Base-by-base conservation (phyloP, 2,888 invertebrate species). In the Phania funesta region DNA sequence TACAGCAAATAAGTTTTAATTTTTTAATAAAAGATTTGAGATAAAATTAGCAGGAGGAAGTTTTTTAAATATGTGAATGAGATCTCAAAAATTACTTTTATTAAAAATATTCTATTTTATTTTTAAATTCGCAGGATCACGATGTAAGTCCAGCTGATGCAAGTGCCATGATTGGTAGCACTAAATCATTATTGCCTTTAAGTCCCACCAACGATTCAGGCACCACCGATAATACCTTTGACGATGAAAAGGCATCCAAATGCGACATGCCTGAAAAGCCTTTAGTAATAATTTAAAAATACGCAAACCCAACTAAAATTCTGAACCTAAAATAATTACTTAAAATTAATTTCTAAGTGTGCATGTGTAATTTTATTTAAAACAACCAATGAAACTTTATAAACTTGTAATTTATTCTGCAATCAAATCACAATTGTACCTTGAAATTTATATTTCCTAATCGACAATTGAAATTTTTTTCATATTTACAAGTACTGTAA, bases 121-220 rank as follows among this genome's bases (percentile, higher is more conserved):
- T 44, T 52, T n/a, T n/a, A n/a, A n/a, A n/a, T n/a, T n/a, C n/a
- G n/a, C 52, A 83, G 84, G 80, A 77, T 2, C 74, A 84, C 52
- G 86, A 86, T 16, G 84, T 84, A 24, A 85, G 79, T 18, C 80
- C 85, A 32, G 65, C 86, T 2, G 89, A 90, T 70, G 86, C 78
- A 41, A 89, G 88, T 26, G 90, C 90, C 84, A 87, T 90, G 87
- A 87, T 90, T 73, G 90, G 90, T 70, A 90, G 90, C 82, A 90
- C 91, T 8, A 90, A 91, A 79, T 90, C 90, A 2, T 82, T 91
- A 41, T 88, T 91, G 86, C 90, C 91, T 20, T 79, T 90, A 4
- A 91, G 91, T 83, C 90, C 90, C 11, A 86, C 89, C 18, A 88
- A 86, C 3, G 89, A 88, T 46, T 86, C 87, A 13, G 86, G 85